Evolutionary conservation across 2,113 vertebrate species (phyloP), one percentile per base, ranked within the genome.

Genomic region (Myiopsitta monachus): DNA sequence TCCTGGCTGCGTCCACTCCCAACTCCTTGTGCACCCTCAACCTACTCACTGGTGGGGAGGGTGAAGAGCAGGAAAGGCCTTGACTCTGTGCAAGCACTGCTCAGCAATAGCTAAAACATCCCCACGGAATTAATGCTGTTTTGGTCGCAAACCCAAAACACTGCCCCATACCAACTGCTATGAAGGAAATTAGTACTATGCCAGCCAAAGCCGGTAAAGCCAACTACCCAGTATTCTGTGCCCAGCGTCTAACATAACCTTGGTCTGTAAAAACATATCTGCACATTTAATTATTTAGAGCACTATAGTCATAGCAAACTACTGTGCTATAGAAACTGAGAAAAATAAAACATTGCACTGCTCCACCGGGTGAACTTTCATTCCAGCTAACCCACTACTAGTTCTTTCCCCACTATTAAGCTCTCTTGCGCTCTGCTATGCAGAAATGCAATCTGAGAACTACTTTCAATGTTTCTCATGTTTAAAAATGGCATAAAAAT

Each of bases 31-130:
- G 38, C 11, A 49, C 0, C 6, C 7, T 46, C 28, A 49, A 6
- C 9, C 28, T 36, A 3, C n/a, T 63, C 5, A 0, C 30, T 88
- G 47, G 22, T 61, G 43, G n/a, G 21, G 1, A 28, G 8, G 0
- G 2, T n/a, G 44, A 80, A 23, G 9, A 70, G 4, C n/a, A 88
- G 51, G 16, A 51, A 59, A 73, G 4, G 15, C 14, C 73, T 47
- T n/a, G 52, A 4, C 23, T 4, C 18, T 57, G 26, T 54, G 11
- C 27, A 33, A 93, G 23, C 3, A 0, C 69, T 57, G 33, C 77
- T 70, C 64, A 27, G 21, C 16, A 57, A 6, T 7, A 11, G 10
- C 19, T 11, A 39, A 57, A 84, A 43, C 27, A 74, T 9, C 7
- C 24, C 30, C 36, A 9, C 18, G 31, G 2, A 28, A 86, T 10